Percentiles rank a stretch among this genome's conserved stretches.
These are phyloP conservation scores for Harpegnathos saltator DNA, from an alignment of 1,140 invertebrate species.

Conservation along the genomic window DNA sequence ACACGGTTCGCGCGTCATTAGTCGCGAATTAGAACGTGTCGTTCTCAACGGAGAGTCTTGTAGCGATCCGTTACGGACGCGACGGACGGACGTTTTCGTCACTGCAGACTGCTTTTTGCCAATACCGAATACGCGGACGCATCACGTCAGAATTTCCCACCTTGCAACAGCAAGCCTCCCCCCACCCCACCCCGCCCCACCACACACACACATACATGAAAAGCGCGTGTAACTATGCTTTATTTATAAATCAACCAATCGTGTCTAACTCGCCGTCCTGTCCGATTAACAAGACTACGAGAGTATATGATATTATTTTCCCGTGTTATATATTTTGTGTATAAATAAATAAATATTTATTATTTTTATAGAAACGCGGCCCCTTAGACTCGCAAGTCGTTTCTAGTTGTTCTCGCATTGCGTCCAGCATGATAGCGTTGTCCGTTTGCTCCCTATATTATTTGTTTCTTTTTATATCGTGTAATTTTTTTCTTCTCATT, in stretches of 20 bases:
- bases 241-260: constrained; percentile 49
- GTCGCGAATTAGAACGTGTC: background rate
- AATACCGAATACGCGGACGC: constrained; percentile 17
- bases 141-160: background rate
- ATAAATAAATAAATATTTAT: constrained; percentile 83
- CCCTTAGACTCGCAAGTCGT: too few relatives aligned
- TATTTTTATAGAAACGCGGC: constrained; percentile 70
- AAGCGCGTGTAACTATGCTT: constrained; percentile 21
- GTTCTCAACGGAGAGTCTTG: constrained; percentile 40
- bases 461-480: too few relatives aligned
- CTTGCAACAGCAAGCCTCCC: background rate
- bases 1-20: background rate
- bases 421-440: too few relatives aligned
- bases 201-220: background rate
- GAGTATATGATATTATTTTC: constrained; percentile 76
- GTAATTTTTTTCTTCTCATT: too few relatives aligned
- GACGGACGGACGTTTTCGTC: constrained; percentile 45
- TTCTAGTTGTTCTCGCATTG: too few relatives aligned
- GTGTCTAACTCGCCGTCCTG: constrained; percentile 72
- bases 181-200: too few relatives aligned
- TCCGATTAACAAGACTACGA: constrained; percentile 55
- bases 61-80: constrained; percentile 26
- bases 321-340: constrained; percentile 75
- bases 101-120: background rate
- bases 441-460: too few relatives aligned